Base-by-base conservation (phyloP, 2,113 vertebrate genomes). In the Xenopus tropicalis region DNA sequence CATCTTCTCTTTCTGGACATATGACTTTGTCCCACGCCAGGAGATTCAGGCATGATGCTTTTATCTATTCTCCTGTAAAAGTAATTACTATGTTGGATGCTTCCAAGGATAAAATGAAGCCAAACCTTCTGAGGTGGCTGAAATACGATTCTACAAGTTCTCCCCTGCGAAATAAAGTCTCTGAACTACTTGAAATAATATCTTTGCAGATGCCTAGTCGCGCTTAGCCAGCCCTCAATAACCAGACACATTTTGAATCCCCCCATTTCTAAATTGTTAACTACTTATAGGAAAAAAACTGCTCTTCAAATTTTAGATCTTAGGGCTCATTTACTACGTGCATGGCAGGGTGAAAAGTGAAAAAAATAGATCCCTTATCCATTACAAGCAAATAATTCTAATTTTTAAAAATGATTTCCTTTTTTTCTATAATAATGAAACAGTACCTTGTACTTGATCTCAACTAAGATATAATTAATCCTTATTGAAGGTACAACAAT, bases 51-150 rank as follows among this genome's bases (percentile, higher is more conserved):
- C 43, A 23, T 43, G 21, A 54, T 42, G 21, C 16, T 43, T 69
- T 43, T 62, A 75, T 69, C 46, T 48, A 24, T 23, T 69, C 29
- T 23, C 5, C 72, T 74, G 65, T 43, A 52, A 75, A 75, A 75
- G 66, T 29, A 25, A 61, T 75, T 75, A 62, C 62, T 25, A 37
- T 46, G 42, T 58, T 58, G 43, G 64, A 6, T 23, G 24, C 23
- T 69, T 44, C 48, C 57, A 69, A 6, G 16, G 8, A 21, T 37
- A 54, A 13, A 59, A 23, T 61, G 23, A 68, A 51, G 46, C 44
- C 43, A 69, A 48, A 22, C 19, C 8, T 37, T 17, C 46, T 20
- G 37, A 21, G 46, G 63, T 61, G 44, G 20, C 64, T 74, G 64
- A 61, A 68, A 74, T 51, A 12, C 61, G 46, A 74, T 61, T 19